Percentiles rank a stretch among this genome's conserved stretches.
Conservation (phyloP, 2,888 invertebrate species). For the Ellobium chinense region DNA sequence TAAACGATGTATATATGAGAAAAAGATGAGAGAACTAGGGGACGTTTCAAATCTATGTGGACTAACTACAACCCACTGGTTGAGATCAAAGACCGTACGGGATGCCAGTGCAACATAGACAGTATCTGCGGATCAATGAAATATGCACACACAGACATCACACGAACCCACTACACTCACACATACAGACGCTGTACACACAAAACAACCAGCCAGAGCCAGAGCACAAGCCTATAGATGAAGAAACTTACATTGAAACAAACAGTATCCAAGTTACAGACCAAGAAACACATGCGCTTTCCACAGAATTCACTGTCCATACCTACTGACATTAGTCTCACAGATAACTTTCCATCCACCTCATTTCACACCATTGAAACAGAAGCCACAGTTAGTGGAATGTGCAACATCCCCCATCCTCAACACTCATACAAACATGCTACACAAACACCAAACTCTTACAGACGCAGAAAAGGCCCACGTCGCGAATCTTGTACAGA, state of each 20-base stretch:
- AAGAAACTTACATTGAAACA: too few relatives aligned
- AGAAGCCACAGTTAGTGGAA: neutral
- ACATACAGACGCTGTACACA: neutral
- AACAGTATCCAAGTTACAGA: too few relatives aligned
- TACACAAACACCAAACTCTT: too few relatives aligned
- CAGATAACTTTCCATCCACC: neutral
- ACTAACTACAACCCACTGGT: too few relatives aligned
- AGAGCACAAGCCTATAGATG: too few relatives aligned
- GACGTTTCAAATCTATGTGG: neutral
- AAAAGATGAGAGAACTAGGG: neutral
- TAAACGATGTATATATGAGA: neutral
- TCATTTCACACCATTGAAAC: neutral
- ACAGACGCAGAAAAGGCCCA: too few relatives aligned
- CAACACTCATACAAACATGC: too few relatives aligned
- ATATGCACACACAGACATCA: too few relatives aligned
- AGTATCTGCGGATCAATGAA: too few relatives aligned
- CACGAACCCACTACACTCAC: neutral
- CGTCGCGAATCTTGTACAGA: neutral
- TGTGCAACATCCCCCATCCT: neutral
- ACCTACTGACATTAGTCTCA: neutral
- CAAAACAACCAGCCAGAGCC: neutral
- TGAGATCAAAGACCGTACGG: too few relatives aligned
- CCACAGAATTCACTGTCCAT: neutral
- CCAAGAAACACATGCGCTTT: neutral
- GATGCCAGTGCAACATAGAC: too few relatives aligned